Conservation (phyloP, 2,797 vertebrate species). For the Pipistrellus nathusii region DNA sequence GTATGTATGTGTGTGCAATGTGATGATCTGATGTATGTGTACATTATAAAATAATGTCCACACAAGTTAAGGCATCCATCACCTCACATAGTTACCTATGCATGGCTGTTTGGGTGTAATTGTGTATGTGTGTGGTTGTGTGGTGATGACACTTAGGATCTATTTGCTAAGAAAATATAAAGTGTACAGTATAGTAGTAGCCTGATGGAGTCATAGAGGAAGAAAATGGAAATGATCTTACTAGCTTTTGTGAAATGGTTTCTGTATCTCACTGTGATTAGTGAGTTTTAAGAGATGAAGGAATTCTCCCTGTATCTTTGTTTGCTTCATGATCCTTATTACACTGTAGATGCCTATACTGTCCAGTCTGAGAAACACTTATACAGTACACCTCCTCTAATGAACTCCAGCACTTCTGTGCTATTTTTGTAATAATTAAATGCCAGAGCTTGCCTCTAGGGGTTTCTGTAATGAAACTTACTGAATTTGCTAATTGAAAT, state of each 20-base stretch:
- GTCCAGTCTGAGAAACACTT: background rate
- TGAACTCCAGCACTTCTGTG: background rate
- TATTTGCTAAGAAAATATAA: background rate
- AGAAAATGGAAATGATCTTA: background rate
- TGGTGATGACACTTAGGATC: background rate
- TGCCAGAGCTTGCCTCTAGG: slow-evolving; percentile 40
- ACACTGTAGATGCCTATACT: background rate
- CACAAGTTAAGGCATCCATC: background rate
- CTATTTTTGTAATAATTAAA: slow-evolving; percentile 58
- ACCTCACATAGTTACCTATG: background rate
- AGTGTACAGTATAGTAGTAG: background rate
- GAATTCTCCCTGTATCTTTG: slow-evolving; percentile 31
- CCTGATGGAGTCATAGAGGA: background rate
- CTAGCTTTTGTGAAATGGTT: background rate
- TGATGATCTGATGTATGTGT: background rate
- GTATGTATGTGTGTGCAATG: background rate
- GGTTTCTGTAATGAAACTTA: slow-evolving; percentile 48
- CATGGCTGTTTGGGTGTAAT: background rate
- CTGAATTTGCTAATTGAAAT: slow-evolving; percentile 53
- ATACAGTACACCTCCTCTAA: background rate
- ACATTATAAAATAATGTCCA: background rate
- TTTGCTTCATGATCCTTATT: background rate
- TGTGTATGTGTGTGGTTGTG: background rate
- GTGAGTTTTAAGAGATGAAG: background rate
- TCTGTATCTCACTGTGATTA: background rate